Base-by-base conservation (phyloP, 2,888 invertebrate genomes). In the Blastobasis adustella region DNA sequence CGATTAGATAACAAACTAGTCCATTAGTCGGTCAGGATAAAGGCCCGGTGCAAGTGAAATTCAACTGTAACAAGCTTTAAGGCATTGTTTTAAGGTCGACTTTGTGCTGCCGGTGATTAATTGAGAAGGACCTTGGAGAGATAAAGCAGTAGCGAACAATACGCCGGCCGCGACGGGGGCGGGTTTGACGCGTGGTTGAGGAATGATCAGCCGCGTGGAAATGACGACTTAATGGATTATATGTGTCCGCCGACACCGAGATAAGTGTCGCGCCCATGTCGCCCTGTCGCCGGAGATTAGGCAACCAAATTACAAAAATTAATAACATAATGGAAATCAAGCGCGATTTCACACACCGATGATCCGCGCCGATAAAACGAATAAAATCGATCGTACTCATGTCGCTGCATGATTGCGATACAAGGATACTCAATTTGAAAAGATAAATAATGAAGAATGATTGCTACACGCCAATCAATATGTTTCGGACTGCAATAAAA, bases 211-310 rank as follows among this genome's bases (percentile, higher is more conserved):
- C 84, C 71, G 76, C 65, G 82, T 87, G 86, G 86, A 88, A 88
- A 87, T 87, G 87, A 87, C 85, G 88, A 86, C 83, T 87, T 88
- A 88, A 88, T 88, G 88, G 87, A 88, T 87, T 84, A 88, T 84
- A 80, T 84, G 78, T 88, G 88, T 88, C 82, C 78, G 73, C 75
- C 79, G 85, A 85, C 84, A 83, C 78, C 76, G 72, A 84, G 87
- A 87, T 87, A 87, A 87, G 84, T 87, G 88, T 86, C 85, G 79
- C 79, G 68, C 66, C 77, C 72, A 70, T 75, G 78, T 79, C 67
- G 73, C 62, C 73, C 74, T 76, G 83, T 84, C 86, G 75, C 69
- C 70, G 67, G 74, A 85, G 87, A 87, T 87, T 84, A 87, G 77
- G 76, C 63, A 76, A 73, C 75, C 64, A 84, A 85, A 82, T 83